Conservation (phyloP, 2,113 vertebrate genomes). For the Sander vitreus region DNA sequence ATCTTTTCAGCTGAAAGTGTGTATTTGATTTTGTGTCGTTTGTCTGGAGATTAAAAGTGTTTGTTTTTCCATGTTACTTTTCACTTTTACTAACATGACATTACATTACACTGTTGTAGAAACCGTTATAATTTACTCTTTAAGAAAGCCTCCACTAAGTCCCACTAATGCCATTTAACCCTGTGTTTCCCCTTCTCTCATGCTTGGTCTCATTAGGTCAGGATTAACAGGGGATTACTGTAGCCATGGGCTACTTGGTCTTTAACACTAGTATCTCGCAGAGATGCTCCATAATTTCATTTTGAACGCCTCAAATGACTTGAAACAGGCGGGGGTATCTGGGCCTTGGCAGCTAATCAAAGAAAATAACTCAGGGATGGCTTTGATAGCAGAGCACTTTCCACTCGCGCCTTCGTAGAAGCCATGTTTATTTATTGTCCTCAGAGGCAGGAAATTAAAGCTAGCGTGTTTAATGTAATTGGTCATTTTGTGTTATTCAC, state of each 20-base stretch:
- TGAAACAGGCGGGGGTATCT: conserved; percentile 77
- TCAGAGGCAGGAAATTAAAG: conserved; percentile 80
- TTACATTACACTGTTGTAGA: conserved; percentile 19
- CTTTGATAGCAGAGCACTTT: conserved; percentile 73
- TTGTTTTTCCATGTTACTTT: conserved; percentile 10
- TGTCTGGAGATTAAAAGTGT: conserved; percentile 11
- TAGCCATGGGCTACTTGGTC: conserved; percentile 77
- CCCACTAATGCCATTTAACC: conserved; percentile 74
- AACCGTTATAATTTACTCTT: conserved; percentile 54
- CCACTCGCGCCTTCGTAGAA: conserved; percentile 60
- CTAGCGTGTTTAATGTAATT: conserved; percentile 79
- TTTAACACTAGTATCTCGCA: conserved; percentile 78
- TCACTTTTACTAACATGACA: conserved; percentile 30
- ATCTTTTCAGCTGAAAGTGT: conserved; percentile 18
- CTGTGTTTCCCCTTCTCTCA: conserved; percentile 69
- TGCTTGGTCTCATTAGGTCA: conserved; percentile 80
- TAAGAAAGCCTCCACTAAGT: conserved; percentile 59
- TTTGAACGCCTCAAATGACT: conserved; percentile 78
- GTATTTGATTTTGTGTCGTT: background rate
- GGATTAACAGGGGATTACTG: conserved; percentile 81
- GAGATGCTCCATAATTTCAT: conserved; percentile 81
- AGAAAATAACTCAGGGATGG: conserved; percentile 80
- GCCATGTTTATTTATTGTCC: conserved; percentile 80
- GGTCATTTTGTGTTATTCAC: conserved; percentile 77
- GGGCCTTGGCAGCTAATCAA: conserved; percentile 82